A percentile compares a stretch with the other conserved stretches of the same genome.
Evolutionary conservation across 2,888 invertebrate genomes (phyloP).

Genomic region (Cistogaster globosa): DNA sequence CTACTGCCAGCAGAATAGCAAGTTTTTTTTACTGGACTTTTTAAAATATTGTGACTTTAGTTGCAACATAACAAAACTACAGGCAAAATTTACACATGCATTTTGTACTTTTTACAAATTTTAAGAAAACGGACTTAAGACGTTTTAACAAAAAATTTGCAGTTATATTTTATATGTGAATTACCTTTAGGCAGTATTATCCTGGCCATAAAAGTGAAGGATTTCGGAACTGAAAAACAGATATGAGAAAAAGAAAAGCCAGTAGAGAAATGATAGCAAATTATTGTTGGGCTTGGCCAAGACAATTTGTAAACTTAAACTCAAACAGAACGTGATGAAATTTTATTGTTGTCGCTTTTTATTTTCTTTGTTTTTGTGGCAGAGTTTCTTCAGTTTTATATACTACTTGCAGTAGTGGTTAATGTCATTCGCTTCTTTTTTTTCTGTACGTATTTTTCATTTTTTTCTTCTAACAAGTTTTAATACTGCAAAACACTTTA

Average conservation of each 20-base stretch:
- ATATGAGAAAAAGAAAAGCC: constrained; percentile 51
- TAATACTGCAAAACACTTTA: constrained; percentile 55
- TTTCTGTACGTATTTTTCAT: background rate
- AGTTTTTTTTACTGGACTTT: too few species aligned
- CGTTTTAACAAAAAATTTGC: too few species aligned
- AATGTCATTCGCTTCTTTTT: constrained; percentile 45
- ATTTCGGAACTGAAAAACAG: constrained; percentile 41
- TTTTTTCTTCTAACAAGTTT: background rate
- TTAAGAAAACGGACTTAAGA: too few species aligned
- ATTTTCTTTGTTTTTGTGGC: constrained; percentile 12
- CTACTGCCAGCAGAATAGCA: too few species aligned
- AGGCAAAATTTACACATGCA: too few species aligned
- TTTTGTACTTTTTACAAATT: too few species aligned
- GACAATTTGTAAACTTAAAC: constrained; percentile 73
- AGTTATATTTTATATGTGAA: background rate
- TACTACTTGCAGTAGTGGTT: constrained; percentile 42
- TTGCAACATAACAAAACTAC: too few species aligned
- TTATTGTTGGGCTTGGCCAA: constrained; percentile 57
- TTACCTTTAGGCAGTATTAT: constrained; percentile 14
- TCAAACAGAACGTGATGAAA: constrained; percentile 71
- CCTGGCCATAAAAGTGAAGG: background rate
- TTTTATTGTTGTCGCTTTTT: constrained; percentile 31
- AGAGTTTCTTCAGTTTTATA: constrained; percentile 27
- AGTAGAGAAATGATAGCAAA: constrained; percentile 48
- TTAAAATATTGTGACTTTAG: too few species aligned